Base-by-base conservation (phyloP, 2,888 invertebrate genomes). In the Hololepta plana region DNA sequence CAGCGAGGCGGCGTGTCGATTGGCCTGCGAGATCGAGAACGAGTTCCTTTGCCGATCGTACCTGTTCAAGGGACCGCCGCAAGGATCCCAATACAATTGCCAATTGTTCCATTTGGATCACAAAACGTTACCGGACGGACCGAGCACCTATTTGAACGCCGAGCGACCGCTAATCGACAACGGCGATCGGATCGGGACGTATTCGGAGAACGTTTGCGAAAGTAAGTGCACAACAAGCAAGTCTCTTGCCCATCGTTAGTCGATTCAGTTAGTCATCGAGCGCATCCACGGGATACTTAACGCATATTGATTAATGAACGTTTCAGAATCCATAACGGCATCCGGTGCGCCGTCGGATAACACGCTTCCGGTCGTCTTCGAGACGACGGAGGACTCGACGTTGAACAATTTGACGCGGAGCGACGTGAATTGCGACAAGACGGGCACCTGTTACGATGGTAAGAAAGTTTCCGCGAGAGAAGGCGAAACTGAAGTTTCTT, bases 401-500 rank as follows among this genome's bases (percentile, higher is more conserved):
- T 44, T 76, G 37, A 80, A 67, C 52, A 81, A 80, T 46, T 53
- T 77, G 40, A 77, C 79, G 3, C 66, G 75, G 39, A 72, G 67
- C 42, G 79, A 80, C 47, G 75, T 79, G 26, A 87, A 88, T 56
- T 91, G 90, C 51, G 90, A 90, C 57, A 84, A 85, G 48, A 87
- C 85, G 28, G 90, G 90, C 49, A 88, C 88, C 37, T 91, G 90
- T 49, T 90, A 90, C 47, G 85, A 91, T 56, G 88, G 88, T 88
- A 64, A 63, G 12, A 27, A 12, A 12, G 3, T 20, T 13, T 26
- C 9, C n/a, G n/a, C n/a, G n/a, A n/a, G n/a, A n/a, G n/a, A n/a
- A n/a, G n/a, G n/a, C n/a, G n/a, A n/a, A n/a, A n/a, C n/a, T n/a
- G n/a, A n/a, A n/a, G n/a, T n/a, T n/a, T n/a, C n/a, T n/a, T n/a